Conservation (phyloP, 2,113 vertebrate species). For the Dasypus novemcinctus region DNA sequence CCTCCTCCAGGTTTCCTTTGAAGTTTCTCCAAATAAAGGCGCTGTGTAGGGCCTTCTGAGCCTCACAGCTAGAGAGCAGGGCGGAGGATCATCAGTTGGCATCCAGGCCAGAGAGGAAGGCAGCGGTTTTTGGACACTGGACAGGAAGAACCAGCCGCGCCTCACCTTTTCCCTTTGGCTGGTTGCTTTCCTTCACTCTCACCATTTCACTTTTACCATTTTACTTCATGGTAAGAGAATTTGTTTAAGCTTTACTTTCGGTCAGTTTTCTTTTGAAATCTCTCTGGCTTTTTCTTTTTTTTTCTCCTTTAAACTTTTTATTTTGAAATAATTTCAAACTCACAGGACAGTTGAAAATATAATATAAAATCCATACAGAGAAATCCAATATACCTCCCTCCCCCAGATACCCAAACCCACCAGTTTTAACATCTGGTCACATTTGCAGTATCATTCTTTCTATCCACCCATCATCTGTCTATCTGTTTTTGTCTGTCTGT, state of each 20-base stretch:
- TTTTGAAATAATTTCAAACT: too few species aligned
- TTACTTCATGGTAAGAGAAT: not conserved
- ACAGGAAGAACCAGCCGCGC: too few species aligned
- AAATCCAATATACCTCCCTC: too few species aligned
- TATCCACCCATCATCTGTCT: too few species aligned
- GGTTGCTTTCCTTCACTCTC: not conserved
- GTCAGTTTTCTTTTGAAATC: not conserved
- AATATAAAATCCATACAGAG: too few species aligned
- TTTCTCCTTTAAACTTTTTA: too few species aligned
- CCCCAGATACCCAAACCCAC: too few species aligned
- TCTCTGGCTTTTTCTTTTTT: not conserved
- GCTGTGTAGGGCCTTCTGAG: not conserved
- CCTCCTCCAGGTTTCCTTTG: not conserved
- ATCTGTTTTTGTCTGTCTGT: too few species aligned
- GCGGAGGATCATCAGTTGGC: not conserved
- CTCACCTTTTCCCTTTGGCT: not conserved
- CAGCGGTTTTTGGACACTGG: not conserved
- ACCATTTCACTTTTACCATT: not conserved
- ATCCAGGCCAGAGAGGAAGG: not conserved
- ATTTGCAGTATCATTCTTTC: too few species aligned
- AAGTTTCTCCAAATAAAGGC: not conserved
- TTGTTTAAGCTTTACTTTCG: not conserved
- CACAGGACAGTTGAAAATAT: too few species aligned
- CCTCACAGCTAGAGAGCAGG: not conserved
- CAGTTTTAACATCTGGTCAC: too few species aligned